Evolutionary conservation across 2,113 vertebrate genomes (phyloP), one percentile per base, ranked within the genome.

Genomic region (Pteruthius melanotis): DNA sequence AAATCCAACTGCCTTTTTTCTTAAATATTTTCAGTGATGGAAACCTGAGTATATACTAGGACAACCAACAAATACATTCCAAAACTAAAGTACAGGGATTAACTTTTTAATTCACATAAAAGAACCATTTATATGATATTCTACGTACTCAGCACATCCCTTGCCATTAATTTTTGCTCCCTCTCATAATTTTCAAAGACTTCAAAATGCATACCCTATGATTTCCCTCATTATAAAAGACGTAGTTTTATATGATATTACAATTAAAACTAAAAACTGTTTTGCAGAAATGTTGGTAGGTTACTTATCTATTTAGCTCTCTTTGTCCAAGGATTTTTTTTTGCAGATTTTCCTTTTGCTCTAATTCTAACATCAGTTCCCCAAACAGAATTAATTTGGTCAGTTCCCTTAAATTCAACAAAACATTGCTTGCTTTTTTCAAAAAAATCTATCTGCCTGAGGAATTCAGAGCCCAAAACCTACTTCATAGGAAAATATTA

Each of bases 401-500:
- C 45, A 85, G 19, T 70, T 93, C 30, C n/a, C 33, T 82, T 39
- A 60, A 81, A 72, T 59, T 24, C 82, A 97, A 84, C 27, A 96
- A 76, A 94, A 93, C 40, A 89, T 23, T 91, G 13, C 37, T 74
- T 39, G 8, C 6, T 53, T 50, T 50, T 50, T 69, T 27, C 4
- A 16, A 31, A 4, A 13, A 18, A 16, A 77, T 47, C 52, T 80
- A 52, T 44, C 61, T 24, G 42, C 31, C 80, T 82, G 60, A 84
- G 90, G 54, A 84, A 83, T 74, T 89, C 60, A 85, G 56, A 96
- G 83, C 61, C 64, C 90, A 82, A 79, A 68, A 92, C 65, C 85
- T 52, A 42, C 35, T 33, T 78, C 66, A 79, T 24, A 87, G 87
- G 74, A 87, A 97, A 84, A 93, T 72, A 59, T 72, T 63, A 61